Base-by-base conservation (phyloP, 2,113 vertebrate species). In the Pholis gunnellus region DNA sequence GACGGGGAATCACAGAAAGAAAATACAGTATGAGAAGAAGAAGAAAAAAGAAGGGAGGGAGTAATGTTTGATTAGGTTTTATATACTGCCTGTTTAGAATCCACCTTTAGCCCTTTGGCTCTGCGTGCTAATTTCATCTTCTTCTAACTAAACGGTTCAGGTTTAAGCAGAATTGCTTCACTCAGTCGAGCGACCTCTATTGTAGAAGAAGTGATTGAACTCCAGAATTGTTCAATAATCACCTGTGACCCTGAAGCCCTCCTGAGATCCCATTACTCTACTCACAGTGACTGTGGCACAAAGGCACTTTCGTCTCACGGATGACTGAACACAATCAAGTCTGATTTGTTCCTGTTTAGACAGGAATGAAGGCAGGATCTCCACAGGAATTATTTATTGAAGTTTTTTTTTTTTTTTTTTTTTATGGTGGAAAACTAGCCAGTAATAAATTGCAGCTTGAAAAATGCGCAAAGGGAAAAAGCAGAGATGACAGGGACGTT, bases 201-300 rank as follows among this genome's bases (percentile, higher is more conserved):
- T 70, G 36, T 14, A 36, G 57, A 67, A 46, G 73, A 48, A 67
- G 40, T 61, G 63, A 72, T 67, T 70, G 78, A 86, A 9, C 42
- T 36, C 13, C 71, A 78, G n/a, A 75, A 84, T 48, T 50, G 36
- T 36, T 70, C 77, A 38, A 9, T 63, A 56, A 83, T 84, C 75
- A 72, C 56, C 34, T 60, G 38, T 71, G 75, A 75, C 74, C 46
- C 61, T 1, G 27, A 34, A 46, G 38, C 40, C 40, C 86, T 67
- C 64, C 72, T 56, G 70, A 73, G 48, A 80, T 52, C 27, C 48
- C 64, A 40, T 76, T 74, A 64, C 67, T 36, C 25, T 38, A 0
- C 38, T 34, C 34, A 2, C 25, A 50, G 60, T 2, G 34, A 36
- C 71, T 34, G 48, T 4, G 25, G 44, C 69, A 67, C 68, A 50